Evolutionary conservation across 37 sponge, comb jelly and placozoan species (phyloP).

Genomic region (Aplysina aerophoba): DNA sequence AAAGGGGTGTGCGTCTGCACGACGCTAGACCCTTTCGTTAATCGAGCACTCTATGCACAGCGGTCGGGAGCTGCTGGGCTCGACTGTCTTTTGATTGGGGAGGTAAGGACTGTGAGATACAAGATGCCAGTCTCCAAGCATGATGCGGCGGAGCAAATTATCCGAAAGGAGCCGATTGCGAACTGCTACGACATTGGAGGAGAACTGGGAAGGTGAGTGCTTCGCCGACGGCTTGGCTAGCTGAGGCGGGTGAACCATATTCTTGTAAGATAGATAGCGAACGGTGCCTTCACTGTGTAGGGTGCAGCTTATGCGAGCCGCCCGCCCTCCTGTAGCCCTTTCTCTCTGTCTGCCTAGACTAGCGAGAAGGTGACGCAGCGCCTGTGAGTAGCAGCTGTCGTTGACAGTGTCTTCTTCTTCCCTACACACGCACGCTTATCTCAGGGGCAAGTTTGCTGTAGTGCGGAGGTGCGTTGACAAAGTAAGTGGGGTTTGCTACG

Average conservation of each 20-base stretch:
- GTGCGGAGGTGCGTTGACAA: constrained; percentile 81
- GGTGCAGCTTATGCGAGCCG: neutral
- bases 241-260: too few relatives aligned
- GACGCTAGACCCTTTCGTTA: too few relatives aligned
- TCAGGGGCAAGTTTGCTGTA: constrained; percentile 91
- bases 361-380: too few relatives aligned
- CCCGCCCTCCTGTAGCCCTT: too few relatives aligned
- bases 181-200: constrained; percentile 67
- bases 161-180: constrained; percentile 74
- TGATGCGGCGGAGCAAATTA: constrained; percentile 65
- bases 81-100: too few relatives aligned
- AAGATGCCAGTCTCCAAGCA: constrained; percentile 2
- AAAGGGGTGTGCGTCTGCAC: too few relatives aligned
- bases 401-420: neutral
- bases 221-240: neutral
- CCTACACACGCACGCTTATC: neutral
- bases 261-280: neutral
- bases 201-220: constrained; percentile 88
- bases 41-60: too few relatives aligned
- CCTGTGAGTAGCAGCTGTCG: neutral
- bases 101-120: too few relatives aligned
- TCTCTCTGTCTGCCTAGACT: too few relatives aligned
- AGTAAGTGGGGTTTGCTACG: constrained; percentile 69
- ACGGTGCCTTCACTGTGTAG: neutral
- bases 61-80: too few relatives aligned